phyloP scores from a whole-genome alignment of 2,888 invertebrate genomes.

The Protonemura montana region DNA sequence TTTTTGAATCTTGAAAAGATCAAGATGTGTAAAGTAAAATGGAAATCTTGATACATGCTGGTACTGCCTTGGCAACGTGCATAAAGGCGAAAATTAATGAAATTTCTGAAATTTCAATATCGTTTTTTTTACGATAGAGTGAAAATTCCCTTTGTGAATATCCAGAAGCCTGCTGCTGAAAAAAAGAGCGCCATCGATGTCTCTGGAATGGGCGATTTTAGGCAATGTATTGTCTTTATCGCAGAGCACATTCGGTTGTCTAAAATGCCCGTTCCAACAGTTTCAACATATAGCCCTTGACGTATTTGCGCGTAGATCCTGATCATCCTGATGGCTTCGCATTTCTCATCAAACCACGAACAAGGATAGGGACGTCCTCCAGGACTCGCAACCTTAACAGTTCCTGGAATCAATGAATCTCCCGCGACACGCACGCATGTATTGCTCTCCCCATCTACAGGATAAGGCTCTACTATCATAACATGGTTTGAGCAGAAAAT shows the following conservation, averaged over 20 bases:
- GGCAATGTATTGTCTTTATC: not conserved
- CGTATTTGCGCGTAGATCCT: constrained; percentile 24
- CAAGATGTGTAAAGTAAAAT: not conserved
- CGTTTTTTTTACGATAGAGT: not conserved
- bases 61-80: not conserved
- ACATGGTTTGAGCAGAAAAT: not conserved
- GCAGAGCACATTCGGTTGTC: not conserved
- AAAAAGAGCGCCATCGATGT: not conserved
- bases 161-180: not conserved
- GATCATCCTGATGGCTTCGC: not conserved
- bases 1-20: not conserved
- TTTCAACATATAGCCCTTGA: not conserved
- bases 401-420: constrained; percentile 9
- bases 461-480: not conserved
- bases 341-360: constrained; percentile 33
- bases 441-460: too few species aligned
- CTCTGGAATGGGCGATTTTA: not conserved
- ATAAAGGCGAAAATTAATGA: not conserved
- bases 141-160: not conserved
- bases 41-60: not conserved
- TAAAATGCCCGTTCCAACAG: not conserved
- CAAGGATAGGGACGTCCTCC: constrained; percentile 24
- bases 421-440: not conserved
- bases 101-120: not conserved
- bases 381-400: not conserved